Evolutionary conservation across 1,140 invertebrate species (phyloP).

Genomic region (Orius insidiosus): DNA sequence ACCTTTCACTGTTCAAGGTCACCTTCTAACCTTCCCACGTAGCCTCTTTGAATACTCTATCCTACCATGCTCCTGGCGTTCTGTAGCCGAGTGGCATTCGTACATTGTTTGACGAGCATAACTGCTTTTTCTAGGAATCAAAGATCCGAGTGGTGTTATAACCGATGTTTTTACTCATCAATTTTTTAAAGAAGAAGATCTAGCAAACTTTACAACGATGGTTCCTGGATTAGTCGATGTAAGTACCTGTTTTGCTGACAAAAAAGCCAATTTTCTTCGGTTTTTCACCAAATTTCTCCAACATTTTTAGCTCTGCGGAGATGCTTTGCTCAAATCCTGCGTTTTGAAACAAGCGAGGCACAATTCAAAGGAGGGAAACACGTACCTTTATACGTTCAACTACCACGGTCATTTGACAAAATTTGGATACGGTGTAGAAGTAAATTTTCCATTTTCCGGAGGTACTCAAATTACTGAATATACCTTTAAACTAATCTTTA

Average conservation of each 20-base stretch:
- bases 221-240: constrained; percentile 22
- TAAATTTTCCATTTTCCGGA: constrained; percentile 20
- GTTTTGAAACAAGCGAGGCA: constrained; percentile 18
- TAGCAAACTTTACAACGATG: constrained; percentile 21
- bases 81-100: too few relatives aligned
- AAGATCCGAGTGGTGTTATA: constrained; percentile 19
- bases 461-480: constrained; percentile 13
- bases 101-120: neutral
- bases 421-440: constrained; percentile 20
- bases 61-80: too few relatives aligned
- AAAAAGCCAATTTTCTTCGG: constrained; percentile 2
- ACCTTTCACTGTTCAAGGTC: too few relatives aligned
- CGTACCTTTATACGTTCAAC: constrained; percentile 22
- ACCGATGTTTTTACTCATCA: constrained; percentile 20
- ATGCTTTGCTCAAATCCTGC: constrained; percentile 21
- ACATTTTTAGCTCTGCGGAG: constrained; percentile 21
- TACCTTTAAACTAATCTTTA: constrained; percentile 4
- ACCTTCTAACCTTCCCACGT: too few relatives aligned
- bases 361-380: constrained; percentile 14
- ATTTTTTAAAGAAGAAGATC: constrained; percentile 17
- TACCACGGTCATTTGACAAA: constrained; percentile 21
- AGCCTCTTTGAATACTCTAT: too few relatives aligned
- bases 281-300: too few relatives aligned
- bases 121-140: constrained; percentile 17
- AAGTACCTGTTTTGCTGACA: constrained; percentile 13